These are phyloP conservation scores for Podilymbus podiceps DNA, from an alignment of 2,113 vertebrate species.

Conservation along the genomic window DNA sequence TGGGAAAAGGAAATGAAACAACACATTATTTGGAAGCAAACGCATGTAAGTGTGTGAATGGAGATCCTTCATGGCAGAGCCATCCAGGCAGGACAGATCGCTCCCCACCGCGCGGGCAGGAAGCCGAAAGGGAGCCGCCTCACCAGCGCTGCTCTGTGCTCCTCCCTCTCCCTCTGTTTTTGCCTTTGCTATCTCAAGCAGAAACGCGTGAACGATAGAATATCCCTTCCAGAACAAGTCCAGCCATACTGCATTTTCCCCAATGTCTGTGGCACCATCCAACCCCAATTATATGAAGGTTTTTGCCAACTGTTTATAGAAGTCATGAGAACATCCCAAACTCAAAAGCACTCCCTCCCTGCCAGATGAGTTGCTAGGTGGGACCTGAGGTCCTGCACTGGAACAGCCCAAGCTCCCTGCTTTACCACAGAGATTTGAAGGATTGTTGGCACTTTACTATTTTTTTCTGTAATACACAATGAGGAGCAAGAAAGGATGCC, in stretches of 20 bases:
- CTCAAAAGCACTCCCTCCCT: neutral
- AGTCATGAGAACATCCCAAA: neutral
- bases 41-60: rapidly evolving
- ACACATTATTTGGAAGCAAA: neutral
- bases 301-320: neutral
- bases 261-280: rapidly evolving
- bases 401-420: neutral
- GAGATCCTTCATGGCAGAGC: neutral
- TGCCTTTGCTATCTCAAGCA: neutral
- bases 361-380: neutral
- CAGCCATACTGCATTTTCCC: neutral
- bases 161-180: neutral
- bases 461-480: neutral
- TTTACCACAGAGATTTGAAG: neutral
- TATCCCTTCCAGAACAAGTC: neutral
- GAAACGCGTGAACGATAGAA: neutral
- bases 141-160: neutral
- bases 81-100: neutral
- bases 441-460: neutral
- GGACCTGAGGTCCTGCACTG: rapidly evolving
- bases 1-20: neutral
- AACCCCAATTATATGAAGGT: rapidly evolving
- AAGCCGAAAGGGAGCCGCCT: neutral
- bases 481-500: neutral
- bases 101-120: neutral